A percentile compares a stretch with the other conserved stretches of the same genome.
phyloP scores from a whole-genome alignment of 2,888 invertebrate species.

The Caenorhabditis sp. region DNA sequence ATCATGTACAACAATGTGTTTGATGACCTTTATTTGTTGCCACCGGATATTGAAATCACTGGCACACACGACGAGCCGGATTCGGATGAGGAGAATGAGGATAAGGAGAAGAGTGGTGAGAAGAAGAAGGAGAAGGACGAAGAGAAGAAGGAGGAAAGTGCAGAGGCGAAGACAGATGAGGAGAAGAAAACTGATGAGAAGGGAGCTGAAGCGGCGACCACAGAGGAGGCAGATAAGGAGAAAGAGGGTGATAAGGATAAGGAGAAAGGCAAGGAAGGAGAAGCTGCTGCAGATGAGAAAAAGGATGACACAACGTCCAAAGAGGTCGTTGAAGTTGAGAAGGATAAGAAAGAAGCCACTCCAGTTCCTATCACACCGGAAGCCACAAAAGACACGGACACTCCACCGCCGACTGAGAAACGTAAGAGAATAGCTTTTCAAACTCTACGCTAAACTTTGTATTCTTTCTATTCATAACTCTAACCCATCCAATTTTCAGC shows the following conservation, averaged over 20 bases:
- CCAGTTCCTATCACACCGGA: slow-evolving; percentile 20
- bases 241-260: slow-evolving; percentile 14
- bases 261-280: slow-evolving; percentile 24
- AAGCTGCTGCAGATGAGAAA: background rate
- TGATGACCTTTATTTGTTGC: slow-evolving; percentile 38
- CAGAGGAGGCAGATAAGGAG: slow-evolving; percentile 13
- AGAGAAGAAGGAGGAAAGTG: slow-evolving; percentile 21
- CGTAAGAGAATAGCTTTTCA: no score
- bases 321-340: background rate
- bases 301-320: slow-evolving; percentile 13
- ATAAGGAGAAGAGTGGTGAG: slow-evolving; percentile 16
- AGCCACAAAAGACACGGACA: slow-evolving; percentile 18
- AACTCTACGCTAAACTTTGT: no score
- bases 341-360: slow-evolving; percentile 14
- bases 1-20: slow-evolving; percentile 19
- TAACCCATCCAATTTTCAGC: slow-evolving; percentile 18
- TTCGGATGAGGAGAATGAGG: slow-evolving; percentile 13
- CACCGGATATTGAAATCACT: slow-evolving; percentile 56
- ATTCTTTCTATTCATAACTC: background rate
- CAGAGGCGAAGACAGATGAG: slow-evolving; percentile 20
- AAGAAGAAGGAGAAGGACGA: slow-evolving; percentile 19
- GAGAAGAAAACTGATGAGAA: slow-evolving; percentile 32
- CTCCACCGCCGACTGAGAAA: slow-evolving; percentile 16
- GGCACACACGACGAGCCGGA: slow-evolving; percentile 5
- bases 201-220: background rate